Evolutionary conservation across 2,888 invertebrate genomes (phyloP).

Genomic region (Drosophila nr. perissopoda): DNA sequence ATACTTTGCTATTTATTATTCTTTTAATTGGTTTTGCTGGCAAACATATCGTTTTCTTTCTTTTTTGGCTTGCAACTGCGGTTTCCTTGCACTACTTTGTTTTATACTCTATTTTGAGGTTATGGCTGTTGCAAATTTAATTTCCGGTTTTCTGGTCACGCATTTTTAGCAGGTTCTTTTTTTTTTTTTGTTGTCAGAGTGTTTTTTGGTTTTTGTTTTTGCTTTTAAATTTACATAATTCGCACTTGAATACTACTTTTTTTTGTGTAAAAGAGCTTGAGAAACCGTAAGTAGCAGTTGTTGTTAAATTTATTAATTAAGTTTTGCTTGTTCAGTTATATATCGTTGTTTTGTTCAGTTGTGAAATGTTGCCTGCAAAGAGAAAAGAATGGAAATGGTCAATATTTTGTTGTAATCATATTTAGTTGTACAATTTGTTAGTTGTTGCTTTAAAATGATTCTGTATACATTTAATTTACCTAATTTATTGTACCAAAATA

Average conservation of each 20-base stretch:
- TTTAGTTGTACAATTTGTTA: not conserved
- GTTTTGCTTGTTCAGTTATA: constrained; percentile 46
- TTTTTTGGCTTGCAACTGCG: constrained; percentile 36
- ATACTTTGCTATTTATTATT: constrained; percentile 2
- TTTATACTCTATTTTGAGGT: constrained; percentile 49
- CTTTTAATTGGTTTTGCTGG: constrained; percentile 30
- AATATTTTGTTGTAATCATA: accelerated
- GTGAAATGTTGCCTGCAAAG: constrained; percentile 52
- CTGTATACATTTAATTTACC: not conserved
- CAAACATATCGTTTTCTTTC: constrained; percentile 45
- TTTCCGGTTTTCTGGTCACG: constrained; percentile 66
- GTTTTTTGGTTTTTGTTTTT: constrained; percentile 10
- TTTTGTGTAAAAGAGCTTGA: constrained; percentile 43
- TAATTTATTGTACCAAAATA: not conserved
- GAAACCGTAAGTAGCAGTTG: constrained; percentile 71
- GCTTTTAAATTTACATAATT: constrained; percentile 58
- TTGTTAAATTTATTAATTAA: constrained; percentile 31
- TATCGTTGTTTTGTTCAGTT: constrained; percentile 73
- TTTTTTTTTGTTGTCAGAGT: constrained; percentile 9
- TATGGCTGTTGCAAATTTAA: constrained; percentile 68
- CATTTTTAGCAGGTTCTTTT: constrained; percentile 45
- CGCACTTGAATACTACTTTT: constrained; percentile 43
- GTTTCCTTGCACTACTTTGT: constrained; percentile 49
- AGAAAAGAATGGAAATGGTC: not conserved
- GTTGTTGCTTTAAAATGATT: not conserved